Evolutionary conservation across 2,888 invertebrate species (phyloP).

Genomic region (Drosophila affinis): DNA sequence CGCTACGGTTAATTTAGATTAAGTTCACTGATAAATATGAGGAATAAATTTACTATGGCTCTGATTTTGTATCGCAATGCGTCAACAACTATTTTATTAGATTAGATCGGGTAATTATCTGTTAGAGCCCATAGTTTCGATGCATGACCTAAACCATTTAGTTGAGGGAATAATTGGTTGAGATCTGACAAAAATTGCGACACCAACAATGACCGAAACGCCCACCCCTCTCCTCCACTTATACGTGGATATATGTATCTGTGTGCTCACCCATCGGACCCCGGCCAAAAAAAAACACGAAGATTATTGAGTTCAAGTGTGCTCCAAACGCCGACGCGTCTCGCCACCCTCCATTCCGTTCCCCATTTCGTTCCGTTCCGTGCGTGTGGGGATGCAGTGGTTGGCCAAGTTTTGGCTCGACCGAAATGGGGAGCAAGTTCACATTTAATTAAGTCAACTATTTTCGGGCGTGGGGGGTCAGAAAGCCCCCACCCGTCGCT

Average conservation of each 20-base stretch:
- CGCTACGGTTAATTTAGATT: constrained; percentile 34
- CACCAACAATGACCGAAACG: constrained; percentile 11
- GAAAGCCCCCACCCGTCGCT: constrained; percentile 9
- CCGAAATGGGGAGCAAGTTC: constrained; percentile 58
- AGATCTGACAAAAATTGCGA: constrained; percentile 6
- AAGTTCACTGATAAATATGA: constrained; percentile 16
- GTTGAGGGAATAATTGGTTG: constrained; percentile 18
- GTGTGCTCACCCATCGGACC: constrained; percentile 1
- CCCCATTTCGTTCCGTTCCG: background rate
- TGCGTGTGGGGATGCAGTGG: constrained; percentile 53
- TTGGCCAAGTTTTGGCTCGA: constrained; percentile 44
- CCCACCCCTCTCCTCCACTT: constrained; percentile 15
- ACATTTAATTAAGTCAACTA: constrained; percentile 66
- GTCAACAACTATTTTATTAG: constrained; percentile 14
- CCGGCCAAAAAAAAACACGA: constrained; percentile 3
- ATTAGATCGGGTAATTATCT: constrained; percentile 2
- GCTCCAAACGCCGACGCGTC: background rate
- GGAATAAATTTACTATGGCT: constrained; percentile 24
- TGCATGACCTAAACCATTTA: constrained; percentile 19
- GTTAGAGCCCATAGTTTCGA: background rate
- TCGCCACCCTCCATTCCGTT: constrained; percentile 3
- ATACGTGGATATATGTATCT: background rate
- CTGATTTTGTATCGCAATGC: constrained; percentile 37
- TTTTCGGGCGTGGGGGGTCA: constrained; percentile 47
- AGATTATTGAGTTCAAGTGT: constrained; percentile 67